These are phyloP conservation scores for Himalopsyche tibetana DNA, from an alignment of 2,888 invertebrate species.

Conservation along the genomic window DNA sequence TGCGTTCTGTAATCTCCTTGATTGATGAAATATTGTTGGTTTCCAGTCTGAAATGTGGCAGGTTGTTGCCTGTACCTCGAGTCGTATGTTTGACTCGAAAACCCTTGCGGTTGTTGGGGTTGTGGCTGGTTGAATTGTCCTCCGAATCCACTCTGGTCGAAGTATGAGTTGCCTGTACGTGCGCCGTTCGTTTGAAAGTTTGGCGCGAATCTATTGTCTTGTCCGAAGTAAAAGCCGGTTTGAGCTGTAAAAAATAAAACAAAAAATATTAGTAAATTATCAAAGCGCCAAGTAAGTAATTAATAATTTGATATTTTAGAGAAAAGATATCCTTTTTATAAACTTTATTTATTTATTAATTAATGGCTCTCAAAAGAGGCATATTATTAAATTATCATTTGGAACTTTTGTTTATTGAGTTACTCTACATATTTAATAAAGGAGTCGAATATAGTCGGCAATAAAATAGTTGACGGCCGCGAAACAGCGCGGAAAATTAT, in stretches of 20 bases:
- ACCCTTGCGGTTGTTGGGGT: conserved; percentile 68
- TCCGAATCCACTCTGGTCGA: conserved; percentile 66
- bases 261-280: conserved; percentile 13
- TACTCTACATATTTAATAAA: too few relatives aligned
- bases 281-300: background rate
- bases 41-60: conserved; percentile 72
- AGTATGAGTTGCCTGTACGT: conserved; percentile 67
- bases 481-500: background rate
- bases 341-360: too few relatives aligned
- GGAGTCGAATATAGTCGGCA: background rate
- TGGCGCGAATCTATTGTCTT: conserved; percentile 68
- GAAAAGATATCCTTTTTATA: background rate
- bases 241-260: conserved; percentile 69
- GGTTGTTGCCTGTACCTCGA: conserved; percentile 69
- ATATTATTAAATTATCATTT: too few relatives aligned
- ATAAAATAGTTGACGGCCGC: conserved; percentile 41
- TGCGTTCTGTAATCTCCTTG: conserved; percentile 73
- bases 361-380: too few relatives aligned
- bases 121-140: conserved; percentile 68
- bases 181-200: conserved; percentile 67
- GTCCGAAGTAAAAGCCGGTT: conserved; percentile 70
- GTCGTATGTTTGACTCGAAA: conserved; percentile 70
- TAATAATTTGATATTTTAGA: background rate
- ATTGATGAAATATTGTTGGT: conserved; percentile 72
- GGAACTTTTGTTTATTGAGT: too few relatives aligned